phyloP scores from a whole-genome alignment of 2,113 vertebrate genomes.

The Rissa tridactyla region DNA sequence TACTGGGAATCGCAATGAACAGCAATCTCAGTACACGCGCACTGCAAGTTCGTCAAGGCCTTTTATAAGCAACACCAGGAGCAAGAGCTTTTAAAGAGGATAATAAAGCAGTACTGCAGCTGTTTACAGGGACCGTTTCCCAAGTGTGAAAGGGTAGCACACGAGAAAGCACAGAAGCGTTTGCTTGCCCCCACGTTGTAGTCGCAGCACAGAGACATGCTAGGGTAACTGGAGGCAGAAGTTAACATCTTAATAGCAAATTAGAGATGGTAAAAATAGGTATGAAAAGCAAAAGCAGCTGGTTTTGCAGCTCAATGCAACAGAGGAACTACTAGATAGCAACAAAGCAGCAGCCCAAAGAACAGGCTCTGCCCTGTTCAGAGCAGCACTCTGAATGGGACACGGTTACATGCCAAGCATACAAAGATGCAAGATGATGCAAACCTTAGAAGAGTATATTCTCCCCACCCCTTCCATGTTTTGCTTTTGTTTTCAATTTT shows the following conservation, averaged over 20 bases:
- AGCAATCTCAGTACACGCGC: not conserved
- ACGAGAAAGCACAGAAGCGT: slow-evolving; percentile 34
- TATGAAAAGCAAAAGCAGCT: slow-evolving; percentile 65
- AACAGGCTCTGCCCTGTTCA: not conserved
- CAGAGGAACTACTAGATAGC: slow-evolving; percentile 24
- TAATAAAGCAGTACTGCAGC: slow-evolving; percentile 55
- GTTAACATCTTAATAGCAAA: slow-evolving; percentile 65
- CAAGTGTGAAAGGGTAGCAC: slow-evolving; percentile 36
- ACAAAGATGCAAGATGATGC: slow-evolving; percentile 40
- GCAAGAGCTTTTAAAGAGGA: slow-evolving; percentile 10
- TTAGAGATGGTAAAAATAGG: slow-evolving; percentile 63
- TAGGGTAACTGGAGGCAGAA: slow-evolving; percentile 45
- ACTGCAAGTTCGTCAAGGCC: slow-evolving; percentile 9
- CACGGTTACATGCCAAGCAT: slow-evolving; percentile 22
- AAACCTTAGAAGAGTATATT: not conserved
- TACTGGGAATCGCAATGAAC: not conserved
- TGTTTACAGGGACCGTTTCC: slow-evolving; percentile 51
- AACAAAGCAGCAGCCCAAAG: slow-evolving; percentile 36
- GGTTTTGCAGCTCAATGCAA: slow-evolving; percentile 35
- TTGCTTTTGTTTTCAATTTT: slow-evolving; percentile 1
- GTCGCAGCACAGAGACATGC: not conserved
- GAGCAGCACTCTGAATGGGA: slow-evolving; percentile 1
- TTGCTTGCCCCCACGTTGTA: not conserved
- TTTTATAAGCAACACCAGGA: slow-evolving; percentile 51
- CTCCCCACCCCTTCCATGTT: not conserved